phyloP scores from a whole-genome alignment of 2,797 vertebrate species.

The Lophotriccus pileatus region DNA sequence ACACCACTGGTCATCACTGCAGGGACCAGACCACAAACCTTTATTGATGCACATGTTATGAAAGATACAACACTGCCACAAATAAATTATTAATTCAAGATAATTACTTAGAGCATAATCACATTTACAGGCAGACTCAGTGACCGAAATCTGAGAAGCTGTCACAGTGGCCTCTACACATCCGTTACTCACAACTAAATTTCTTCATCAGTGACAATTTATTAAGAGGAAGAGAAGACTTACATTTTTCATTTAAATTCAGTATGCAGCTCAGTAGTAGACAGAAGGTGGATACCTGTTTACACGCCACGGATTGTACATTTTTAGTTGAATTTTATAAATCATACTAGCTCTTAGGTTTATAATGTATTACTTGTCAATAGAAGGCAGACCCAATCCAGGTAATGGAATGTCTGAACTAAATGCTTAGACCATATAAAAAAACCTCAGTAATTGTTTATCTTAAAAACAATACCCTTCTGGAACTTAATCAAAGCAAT shows the following conservation, averaged over 20 bases:
- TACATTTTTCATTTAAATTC: not conserved
- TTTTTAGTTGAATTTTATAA: not conserved
- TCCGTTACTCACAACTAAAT: not conserved
- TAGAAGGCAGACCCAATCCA: not conserved
- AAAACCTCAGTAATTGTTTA: not conserved
- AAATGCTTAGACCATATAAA: not conserved
- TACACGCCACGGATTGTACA: not conserved
- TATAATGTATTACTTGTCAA: not conserved
- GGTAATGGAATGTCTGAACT: not conserved
- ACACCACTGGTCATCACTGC: not conserved
- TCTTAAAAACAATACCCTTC: not conserved
- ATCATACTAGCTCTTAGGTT: not conserved
- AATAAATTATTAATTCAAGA: not conserved
- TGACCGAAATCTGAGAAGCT: not conserved
- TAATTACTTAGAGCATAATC: not conserved
- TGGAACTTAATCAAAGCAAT: not conserved
- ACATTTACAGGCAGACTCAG: not conserved
- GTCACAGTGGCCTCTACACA: not conserved
- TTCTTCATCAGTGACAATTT: not conserved
- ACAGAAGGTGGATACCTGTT: not conserved
- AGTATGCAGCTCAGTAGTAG: not conserved
- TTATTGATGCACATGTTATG: accelerated
- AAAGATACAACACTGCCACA: not conserved
- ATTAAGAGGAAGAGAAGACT: not conserved
- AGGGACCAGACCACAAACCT: not conserved